A percentile compares a stretch with the other conserved stretches of the same genome.
phyloP scores from a whole-genome alignment of 2,113 vertebrate species.

The Tinamus guttatus region DNA sequence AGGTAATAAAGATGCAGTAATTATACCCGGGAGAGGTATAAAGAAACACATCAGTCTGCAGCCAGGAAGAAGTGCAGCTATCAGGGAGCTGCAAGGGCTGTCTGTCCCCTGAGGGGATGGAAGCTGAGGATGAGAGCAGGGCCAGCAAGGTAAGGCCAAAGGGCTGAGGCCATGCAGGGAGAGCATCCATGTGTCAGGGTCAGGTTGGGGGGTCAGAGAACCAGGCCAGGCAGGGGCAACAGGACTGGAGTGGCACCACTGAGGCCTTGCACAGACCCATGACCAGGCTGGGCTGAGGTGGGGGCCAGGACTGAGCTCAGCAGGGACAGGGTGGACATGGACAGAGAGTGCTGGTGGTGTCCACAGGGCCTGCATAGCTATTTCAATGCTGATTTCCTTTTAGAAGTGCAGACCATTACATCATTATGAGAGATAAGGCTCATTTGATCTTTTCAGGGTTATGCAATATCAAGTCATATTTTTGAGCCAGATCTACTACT shows the following conservation, averaged over 20 bases:
- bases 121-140: background rate
- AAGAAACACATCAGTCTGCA: conserved; percentile 21
- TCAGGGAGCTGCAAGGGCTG: no score
- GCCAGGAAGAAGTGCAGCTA: background rate
- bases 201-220: no score
- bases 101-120: background rate
- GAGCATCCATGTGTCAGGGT: background rate
- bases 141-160: background rate
- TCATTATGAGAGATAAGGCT: background rate
- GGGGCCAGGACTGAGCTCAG: no score
- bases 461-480: background rate
- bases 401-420: background rate
- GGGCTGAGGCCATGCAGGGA: background rate
- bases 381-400: conserved; percentile 45
- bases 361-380: background rate
- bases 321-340: no score
- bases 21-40: conserved; percentile 31
- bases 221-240: background rate
- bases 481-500: background rate
- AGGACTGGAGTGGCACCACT: background rate
- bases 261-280: background rate
- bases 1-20: conserved; percentile 58
- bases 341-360: background rate
- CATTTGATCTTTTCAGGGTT: background rate
- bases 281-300: no score